Evolutionary conservation across 2,113 vertebrate genomes (phyloP).

Genomic region (Macaca fascicularis): T2T-MFA8v1.1 NC_088390.1:7471501-7472000

Average conservation of each 20-base stretch:
- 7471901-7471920: too few species aligned
- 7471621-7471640: background rate
- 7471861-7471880: too few species aligned
- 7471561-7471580: background rate
- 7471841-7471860: too few species aligned
- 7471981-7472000: too few species aligned
- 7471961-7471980: too few species aligned
- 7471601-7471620: conserved; percentile 33
- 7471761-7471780: background rate
- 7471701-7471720: background rate
- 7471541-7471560: background rate
- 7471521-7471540: background rate
- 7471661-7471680: background rate
- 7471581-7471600: background rate
- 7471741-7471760: background rate
- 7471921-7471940: too few species aligned
- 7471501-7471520: background rate
- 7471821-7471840: too few species aligned
- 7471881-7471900: too few species aligned
- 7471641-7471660: too few species aligned
- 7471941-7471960: too few species aligned
- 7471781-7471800: background rate
- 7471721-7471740: background rate
- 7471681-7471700: background rate
- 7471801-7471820: too few species aligned